Base-by-base conservation (phyloP, 2,113 vertebrate species). In the Mesoclemmys tuberculata region DNA sequence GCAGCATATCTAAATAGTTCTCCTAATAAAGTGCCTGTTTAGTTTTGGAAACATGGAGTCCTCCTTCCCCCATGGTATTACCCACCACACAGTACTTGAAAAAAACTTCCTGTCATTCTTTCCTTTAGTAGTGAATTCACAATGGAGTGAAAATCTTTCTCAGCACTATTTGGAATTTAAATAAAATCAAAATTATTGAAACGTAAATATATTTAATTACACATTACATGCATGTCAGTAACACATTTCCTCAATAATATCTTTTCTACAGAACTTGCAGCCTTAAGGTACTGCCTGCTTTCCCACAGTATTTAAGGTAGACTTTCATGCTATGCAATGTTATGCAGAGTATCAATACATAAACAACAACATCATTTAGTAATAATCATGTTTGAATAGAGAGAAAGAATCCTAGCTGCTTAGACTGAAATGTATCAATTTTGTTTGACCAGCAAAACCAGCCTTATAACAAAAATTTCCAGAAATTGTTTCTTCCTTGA, bases 281-380 rank as follows among this genome's bases (percentile, higher is more conserved):
- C 46, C 6, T 77, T 41, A 46, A 29, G 38, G 44, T 81, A 93
- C 49, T 5, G 78, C 27, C 31, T 10, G 9, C 38, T 94, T 38
- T 90, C 29, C 54, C 68, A 41, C 49, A 88, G 38, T 14, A 31
- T 27, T 31, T 49, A 38, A 27, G 26, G 74, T 46, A 77, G 12
- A 2, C 26, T 71, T 56, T 77, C 3, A 44, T 12, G 0, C 41
- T 29, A n/a, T 12, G 2, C 3, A 18, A 51, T 2, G 75, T 78
- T 88, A 77, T 27, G 88, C 26, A 22, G 8, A 81, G 68, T 55
- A 10, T 18, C 22, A 84, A 12, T 10, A 61, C 22, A 22, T 1
- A 56, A 1, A 82, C 64, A 82, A 26, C 27, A 27, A 1, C 71
- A 31, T 29, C 11, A 61, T 61, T 12, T 21, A n/a, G 8, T 10